Percentiles rank a stretch among this genome's conserved stretches.
phyloP scores from a whole-genome alignment of 2,113 vertebrate species.

The Forbesichthys agassizii region DNA sequence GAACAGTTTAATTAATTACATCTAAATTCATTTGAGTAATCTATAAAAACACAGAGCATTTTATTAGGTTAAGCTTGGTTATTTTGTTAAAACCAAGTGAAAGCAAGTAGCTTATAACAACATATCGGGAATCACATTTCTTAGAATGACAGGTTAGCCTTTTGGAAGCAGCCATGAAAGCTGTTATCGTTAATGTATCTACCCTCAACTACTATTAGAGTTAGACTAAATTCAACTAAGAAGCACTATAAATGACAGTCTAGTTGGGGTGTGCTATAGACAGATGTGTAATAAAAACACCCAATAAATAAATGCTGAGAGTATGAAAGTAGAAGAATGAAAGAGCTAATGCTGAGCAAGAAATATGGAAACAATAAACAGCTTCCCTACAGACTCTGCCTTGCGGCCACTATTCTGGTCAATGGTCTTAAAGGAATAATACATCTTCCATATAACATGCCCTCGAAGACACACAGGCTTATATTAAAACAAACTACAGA shows the following conservation, averaged over 20 bases:
- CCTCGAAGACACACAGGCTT: too few species aligned
- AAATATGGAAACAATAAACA: not conserved
- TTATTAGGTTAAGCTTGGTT: not conserved
- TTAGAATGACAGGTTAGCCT: not conserved
- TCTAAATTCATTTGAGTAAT: not conserved
- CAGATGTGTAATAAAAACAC: not conserved
- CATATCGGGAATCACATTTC: not conserved
- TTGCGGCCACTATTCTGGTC: not conserved
- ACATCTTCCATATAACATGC: not conserved
- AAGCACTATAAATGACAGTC: too few species aligned
- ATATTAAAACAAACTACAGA: too few species aligned
- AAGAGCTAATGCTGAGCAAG: not conserved
- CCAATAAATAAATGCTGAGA: too few species aligned
- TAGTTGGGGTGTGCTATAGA: not conserved
- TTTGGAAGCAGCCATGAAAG: not conserved
- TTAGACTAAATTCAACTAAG: too few species aligned
- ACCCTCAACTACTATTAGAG: not conserved
- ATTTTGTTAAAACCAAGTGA: not conserved
- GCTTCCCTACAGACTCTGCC: not conserved
- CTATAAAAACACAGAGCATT: not conserved
- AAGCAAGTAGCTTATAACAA: not conserved
- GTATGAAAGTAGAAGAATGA: too few species aligned
- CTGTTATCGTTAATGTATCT: not conserved
- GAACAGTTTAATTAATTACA: not conserved
- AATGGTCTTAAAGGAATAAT: not conserved